A percentile compares a stretch with the other conserved stretches of the same genome.
Conservation (phyloP, 2,797 vertebrate species). For the Eulemur albifrons region DNA sequence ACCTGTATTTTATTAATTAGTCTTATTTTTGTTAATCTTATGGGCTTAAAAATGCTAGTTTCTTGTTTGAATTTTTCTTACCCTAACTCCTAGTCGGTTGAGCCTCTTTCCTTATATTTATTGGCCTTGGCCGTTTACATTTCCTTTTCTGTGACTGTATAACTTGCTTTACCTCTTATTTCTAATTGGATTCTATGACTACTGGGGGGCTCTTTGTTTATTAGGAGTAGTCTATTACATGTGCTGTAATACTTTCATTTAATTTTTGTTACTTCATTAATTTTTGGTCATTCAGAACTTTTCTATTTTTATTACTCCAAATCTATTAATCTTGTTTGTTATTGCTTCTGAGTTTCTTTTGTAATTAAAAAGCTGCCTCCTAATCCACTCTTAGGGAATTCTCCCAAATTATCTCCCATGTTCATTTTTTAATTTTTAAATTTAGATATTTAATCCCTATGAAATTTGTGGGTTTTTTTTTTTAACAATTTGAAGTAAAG, state of each 20-base stretch:
- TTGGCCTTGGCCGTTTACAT: not conserved
- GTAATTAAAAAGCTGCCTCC: not conserved
- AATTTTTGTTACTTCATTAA: not conserved
- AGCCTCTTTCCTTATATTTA: not conserved
- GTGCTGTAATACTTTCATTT: not conserved
- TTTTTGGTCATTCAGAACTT: not conserved
- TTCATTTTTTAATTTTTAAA: not conserved
- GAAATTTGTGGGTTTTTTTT: not conserved
- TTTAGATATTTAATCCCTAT: not conserved
- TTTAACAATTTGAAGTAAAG: not conserved
- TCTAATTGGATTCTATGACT: not conserved
- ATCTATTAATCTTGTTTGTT: not conserved
- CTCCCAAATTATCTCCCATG: not conserved
- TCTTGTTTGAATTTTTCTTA: not conserved
- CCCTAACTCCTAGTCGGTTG: not conserved
- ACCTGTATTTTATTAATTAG: not conserved
- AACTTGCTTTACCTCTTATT: not conserved
- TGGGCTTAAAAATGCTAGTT: not conserved
- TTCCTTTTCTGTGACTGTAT: not conserved
- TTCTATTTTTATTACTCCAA: not conserved
- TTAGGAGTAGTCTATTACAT: not conserved
- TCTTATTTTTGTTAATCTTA: not conserved
- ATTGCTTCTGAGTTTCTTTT: not conserved
- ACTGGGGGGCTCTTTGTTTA: not conserved
- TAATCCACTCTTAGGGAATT: not conserved